Percentiles rank a stretch among this genome's conserved stretches.
These are phyloP conservation scores for Canis aureus DNA, from an alignment of 2,113 vertebrate genomes.

Conservation along the genomic window DNA sequence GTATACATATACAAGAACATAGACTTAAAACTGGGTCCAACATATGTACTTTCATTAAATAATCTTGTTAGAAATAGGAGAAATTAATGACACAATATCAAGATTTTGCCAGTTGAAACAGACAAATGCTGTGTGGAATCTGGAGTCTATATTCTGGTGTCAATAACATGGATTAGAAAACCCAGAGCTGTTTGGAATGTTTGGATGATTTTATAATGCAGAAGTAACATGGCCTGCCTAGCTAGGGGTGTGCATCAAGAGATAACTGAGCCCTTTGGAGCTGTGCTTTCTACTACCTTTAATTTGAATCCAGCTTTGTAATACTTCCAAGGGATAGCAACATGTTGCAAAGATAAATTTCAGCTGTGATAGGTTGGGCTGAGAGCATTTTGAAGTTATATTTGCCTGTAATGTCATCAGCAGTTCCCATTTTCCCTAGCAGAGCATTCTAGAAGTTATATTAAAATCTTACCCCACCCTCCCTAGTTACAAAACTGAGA, in stretches of 20 bases:
- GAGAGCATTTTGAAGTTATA: not conserved
- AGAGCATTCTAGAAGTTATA: not conserved
- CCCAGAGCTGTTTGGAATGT: not conserved
- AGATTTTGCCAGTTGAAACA: not conserved
- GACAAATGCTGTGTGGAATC: not conserved
- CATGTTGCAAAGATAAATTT: not conserved
- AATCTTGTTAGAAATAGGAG: slow-evolving; percentile 52
- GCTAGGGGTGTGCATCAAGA: not conserved
- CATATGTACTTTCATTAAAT: slow-evolving; percentile 60
- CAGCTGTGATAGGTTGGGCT: not conserved
- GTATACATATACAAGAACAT: not conserved
- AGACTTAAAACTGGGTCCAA: not conserved
- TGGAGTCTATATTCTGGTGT: not conserved
- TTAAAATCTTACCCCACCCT: not conserved
- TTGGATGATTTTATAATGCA: not conserved
- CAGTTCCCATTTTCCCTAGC: not conserved
- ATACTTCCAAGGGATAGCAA: not conserved
- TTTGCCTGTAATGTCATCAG: not conserved
- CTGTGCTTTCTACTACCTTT: not conserved
- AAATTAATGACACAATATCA: slow-evolving; percentile 27
- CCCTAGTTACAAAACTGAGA: not conserved
- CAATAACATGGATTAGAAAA: not conserved
- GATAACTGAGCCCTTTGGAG: not conserved
- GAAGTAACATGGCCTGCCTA: not conserved
- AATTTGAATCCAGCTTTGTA: not conserved